These are phyloP conservation scores for Plutella xylostella DNA, from an alignment of 2,888 invertebrate genomes.

Conservation along the genomic window DNA sequence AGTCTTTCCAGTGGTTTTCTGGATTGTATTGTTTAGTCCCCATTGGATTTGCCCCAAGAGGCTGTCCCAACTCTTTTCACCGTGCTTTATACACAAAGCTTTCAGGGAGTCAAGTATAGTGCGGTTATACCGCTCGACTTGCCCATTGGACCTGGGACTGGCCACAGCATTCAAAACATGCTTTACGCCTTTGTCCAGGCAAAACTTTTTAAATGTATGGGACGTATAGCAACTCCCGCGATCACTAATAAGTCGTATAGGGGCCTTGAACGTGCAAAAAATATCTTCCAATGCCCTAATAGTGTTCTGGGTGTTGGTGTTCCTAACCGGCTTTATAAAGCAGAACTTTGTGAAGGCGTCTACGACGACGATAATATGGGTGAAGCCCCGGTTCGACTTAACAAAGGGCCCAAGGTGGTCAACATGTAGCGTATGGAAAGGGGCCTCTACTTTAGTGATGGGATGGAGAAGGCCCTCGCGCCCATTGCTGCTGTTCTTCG, in stretches of 20 bases:
- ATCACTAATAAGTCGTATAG: conserved; percentile 31
- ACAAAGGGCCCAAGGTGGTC: conserved; percentile 44
- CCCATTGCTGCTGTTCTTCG: conserved; percentile 25
- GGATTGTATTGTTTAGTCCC: too few relatives aligned
- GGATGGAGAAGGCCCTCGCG: conserved; percentile 32
- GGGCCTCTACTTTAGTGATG: conserved; percentile 33
- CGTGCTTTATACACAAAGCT: too few relatives aligned
- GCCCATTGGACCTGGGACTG: too few relatives aligned
- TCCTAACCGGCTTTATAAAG: conserved; percentile 26
- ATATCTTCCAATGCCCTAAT: conserved; percentile 25
- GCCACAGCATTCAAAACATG: conserved; percentile 23
- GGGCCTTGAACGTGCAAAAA: conserved; percentile 16
- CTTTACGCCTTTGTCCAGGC: conserved; percentile 21
- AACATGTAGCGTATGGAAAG: conserved; percentile 39
- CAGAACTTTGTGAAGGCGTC: conserved; percentile 36
- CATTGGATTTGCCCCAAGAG: too few relatives aligned
- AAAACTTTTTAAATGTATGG: conserved; percentile 27
- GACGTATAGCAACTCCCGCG: conserved; percentile 35
- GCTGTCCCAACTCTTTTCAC: too few relatives aligned
- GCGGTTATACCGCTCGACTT: too few relatives aligned
- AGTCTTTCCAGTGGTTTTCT: not conserved
- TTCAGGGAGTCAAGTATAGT: too few relatives aligned
- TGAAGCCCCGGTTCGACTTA: conserved; percentile 26
- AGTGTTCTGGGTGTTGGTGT: conserved; percentile 24
- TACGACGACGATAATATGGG: conserved; percentile 28